Evolutionary conservation across 2,888 invertebrate genomes (phyloP).

Genomic region (Eudasyphora cyanicolor): DNA sequence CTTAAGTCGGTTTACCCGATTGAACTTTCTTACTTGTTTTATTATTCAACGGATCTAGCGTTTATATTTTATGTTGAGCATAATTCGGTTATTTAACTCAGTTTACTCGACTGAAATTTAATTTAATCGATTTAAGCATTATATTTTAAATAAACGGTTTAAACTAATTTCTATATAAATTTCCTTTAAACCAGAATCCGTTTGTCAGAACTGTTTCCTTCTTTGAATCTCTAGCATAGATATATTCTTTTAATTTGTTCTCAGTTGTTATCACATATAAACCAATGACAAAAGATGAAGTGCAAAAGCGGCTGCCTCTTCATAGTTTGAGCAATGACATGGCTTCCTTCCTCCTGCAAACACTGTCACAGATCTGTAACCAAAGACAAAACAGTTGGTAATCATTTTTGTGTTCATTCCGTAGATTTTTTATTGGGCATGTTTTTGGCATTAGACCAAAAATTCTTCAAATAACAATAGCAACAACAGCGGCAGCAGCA

Average conservation of each 20-base stretch:
- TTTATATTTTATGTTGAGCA: no score
- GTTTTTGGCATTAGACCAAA: constrained; percentile 52
- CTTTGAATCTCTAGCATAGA: background rate
- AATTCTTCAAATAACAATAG: constrained; percentile 13
- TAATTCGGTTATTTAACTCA: no score
- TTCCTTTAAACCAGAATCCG: no score
- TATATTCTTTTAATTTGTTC: background rate
- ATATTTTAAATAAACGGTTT: no score
- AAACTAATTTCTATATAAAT: no score
- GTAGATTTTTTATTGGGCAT: background rate
- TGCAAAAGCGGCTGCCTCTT: background rate
- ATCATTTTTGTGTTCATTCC: background rate
- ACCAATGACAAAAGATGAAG: background rate
- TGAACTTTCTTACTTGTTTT: no score
- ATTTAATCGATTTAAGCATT: no score
- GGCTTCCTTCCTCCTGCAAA: background rate
- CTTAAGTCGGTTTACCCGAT: no score
- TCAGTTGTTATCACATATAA: background rate
- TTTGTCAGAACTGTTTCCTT: no score
- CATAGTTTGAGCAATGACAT: constrained; percentile 16
- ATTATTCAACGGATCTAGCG: no score
- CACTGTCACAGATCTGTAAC: background rate
- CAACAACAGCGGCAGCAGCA: background rate
- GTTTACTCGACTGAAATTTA: no score
- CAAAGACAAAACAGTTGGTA: constrained; percentile 4